Percentiles rank a stretch among this genome's conserved stretches.
phyloP scores from a whole-genome alignment of 2,888 invertebrate genomes.

The Lamellibrachia satsuma region DNA sequence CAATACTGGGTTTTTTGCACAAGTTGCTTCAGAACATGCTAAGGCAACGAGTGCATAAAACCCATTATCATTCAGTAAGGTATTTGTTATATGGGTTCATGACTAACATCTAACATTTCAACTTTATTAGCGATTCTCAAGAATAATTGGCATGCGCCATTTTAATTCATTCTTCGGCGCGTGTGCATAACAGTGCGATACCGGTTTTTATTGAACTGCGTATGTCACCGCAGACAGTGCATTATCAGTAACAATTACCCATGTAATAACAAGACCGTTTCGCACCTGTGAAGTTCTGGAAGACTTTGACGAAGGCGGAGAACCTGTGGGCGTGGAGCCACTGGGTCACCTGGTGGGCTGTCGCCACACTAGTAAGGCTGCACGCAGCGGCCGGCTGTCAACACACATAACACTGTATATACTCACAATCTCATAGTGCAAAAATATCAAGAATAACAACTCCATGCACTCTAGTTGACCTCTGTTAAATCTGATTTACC shows the following conservation, averaged over 20 bases:
- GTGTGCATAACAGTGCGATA: too few species aligned
- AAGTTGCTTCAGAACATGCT: too few species aligned
- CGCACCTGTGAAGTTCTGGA: conserved; percentile 81
- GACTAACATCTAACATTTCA: too few species aligned
- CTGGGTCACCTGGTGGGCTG: conserved; percentile 74
- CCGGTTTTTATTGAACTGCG: too few species aligned
- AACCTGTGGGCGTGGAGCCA: conserved; percentile 86
- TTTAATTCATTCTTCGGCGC: too few species aligned
- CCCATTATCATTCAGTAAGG: too few species aligned
- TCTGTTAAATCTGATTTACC: too few species aligned
- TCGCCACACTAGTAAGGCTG: conserved; percentile 74
- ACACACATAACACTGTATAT: not conserved
- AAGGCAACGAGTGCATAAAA: too few species aligned
- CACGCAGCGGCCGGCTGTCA: not conserved
- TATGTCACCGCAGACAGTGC: not conserved
- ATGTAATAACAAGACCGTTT: not conserved
- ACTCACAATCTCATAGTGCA: not conserved
- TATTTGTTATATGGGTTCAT: too few species aligned
- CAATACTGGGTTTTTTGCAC: too few species aligned
- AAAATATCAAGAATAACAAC: not conserved
- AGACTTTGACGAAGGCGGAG: conserved; percentile 78
- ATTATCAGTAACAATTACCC: not conserved
- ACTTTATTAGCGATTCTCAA: too few species aligned
- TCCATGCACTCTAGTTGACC: not conserved
- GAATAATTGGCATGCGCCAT: too few species aligned